Conservation (phyloP, 2,797 vertebrate genomes). For the Crocodylus rhombifer region DNA sequence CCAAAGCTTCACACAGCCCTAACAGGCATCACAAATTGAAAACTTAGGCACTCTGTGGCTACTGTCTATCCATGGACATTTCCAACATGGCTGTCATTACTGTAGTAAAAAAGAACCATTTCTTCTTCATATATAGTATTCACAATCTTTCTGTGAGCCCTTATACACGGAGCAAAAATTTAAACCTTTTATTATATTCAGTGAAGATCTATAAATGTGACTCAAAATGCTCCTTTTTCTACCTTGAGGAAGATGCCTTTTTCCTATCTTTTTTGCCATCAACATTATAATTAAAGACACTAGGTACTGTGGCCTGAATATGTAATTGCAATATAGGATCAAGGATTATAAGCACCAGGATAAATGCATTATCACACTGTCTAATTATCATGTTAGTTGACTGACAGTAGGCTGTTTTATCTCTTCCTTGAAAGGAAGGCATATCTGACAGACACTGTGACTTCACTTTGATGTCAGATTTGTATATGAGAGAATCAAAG, state of each 20-base stretch:
- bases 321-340: constrained; percentile 80
- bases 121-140: neutral
- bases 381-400: constrained; percentile 81
- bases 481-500: constrained; percentile 79
- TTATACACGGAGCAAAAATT: neutral
- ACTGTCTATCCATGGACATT: neutral
- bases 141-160: neutral
- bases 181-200: constrained; percentile 9
- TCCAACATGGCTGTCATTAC: neutral
- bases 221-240: constrained; percentile 65
- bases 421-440: constrained; percentile 79
- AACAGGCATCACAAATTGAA: neutral
- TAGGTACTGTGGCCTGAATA: constrained; percentile 73
- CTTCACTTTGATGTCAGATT: constrained; percentile 81
- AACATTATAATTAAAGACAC: constrained; percentile 81
- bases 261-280: constrained; percentile 78
- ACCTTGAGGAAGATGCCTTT: constrained; percentile 65
- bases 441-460: constrained; percentile 77
- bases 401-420: constrained; percentile 79
- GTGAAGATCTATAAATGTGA: constrained; percentile 36
- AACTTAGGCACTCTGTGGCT: neutral
- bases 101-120: accelerated
- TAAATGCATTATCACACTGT: constrained; percentile 79
- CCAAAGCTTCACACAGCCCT: too few relatives aligned
- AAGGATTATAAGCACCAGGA: constrained; percentile 80